Percentiles rank a stretch among this genome's conserved stretches.
phyloP scores from a whole-genome alignment of 2,113 vertebrate genomes.

The Microcebus lehilahytsara region DNA sequence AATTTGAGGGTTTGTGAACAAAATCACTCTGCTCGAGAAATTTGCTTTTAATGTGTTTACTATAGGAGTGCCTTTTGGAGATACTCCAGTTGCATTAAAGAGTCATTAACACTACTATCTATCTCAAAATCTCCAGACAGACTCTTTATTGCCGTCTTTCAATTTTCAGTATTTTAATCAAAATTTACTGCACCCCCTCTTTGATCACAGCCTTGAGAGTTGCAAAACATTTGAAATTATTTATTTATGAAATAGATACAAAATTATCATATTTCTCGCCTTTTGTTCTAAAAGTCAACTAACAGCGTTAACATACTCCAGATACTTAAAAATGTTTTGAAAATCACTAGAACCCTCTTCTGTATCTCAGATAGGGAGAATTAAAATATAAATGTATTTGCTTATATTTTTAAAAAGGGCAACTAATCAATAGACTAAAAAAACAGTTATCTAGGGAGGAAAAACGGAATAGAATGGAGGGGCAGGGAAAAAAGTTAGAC shows the following conservation, averaged over 20 bases:
- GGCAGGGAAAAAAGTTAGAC: background rate
- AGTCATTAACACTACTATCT: background rate
- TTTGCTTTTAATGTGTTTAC: background rate
- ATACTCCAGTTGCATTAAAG: background rate
- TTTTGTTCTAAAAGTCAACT: background rate
- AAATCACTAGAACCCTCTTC: background rate
- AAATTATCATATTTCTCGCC: background rate
- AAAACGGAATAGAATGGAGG: background rate
- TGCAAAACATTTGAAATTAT: conserved; percentile 12
- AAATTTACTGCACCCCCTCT: background rate
- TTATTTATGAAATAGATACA: background rate
- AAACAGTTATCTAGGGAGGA: background rate
- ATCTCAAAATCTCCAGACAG: background rate
- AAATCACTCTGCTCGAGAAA: background rate
- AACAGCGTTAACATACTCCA: background rate
- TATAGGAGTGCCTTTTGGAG: background rate
- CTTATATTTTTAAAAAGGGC: background rate
- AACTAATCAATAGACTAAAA: background rate
- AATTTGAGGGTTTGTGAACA: conserved; percentile 10
- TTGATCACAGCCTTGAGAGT: background rate
- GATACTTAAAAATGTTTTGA: conserved; percentile 28
- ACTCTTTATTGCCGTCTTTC: background rate
- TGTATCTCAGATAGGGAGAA: background rate
- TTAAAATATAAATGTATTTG: conserved; percentile 1
- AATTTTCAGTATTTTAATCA: background rate